These are phyloP conservation scores for Sceloporus tristichus DNA, from an alignment of 2,113 vertebrate species.

Conservation along the genomic window DNA sequence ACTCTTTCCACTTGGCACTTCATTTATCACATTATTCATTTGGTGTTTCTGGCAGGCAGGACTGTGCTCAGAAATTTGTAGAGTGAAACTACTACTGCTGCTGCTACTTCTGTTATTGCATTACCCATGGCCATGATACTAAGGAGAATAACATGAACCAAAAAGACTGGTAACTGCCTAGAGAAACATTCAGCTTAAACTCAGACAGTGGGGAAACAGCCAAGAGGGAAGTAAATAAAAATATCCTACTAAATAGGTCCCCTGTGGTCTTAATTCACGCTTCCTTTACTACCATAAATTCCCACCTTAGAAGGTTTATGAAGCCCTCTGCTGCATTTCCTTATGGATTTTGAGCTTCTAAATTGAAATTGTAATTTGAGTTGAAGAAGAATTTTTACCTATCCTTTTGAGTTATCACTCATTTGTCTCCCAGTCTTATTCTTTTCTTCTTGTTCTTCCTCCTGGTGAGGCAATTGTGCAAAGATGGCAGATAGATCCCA, in stretches of 20 bases:
- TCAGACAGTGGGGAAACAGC: background rate
- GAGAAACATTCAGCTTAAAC: background rate
- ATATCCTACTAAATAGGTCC: background rate
- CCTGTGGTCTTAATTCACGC: background rate
- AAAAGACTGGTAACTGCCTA: background rate
- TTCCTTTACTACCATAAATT: background rate
- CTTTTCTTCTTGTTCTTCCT: background rate
- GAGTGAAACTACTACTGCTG: background rate
- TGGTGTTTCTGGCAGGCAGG: conserved; percentile 10
- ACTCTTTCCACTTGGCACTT: conserved; percentile 15
- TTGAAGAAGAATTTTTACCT: background rate
- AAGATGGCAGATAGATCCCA: background rate
- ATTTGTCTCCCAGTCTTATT: background rate
- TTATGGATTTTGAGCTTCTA: background rate
- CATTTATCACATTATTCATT: conserved; percentile 18
- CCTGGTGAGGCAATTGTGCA: background rate
- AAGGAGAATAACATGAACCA: background rate
- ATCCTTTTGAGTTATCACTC: background rate
- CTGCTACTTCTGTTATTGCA: background rate
- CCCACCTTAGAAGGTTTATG: background rate
- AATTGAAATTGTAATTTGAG: background rate
- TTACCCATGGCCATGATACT: background rate
- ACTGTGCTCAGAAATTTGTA: background rate
- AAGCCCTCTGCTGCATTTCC: conserved; percentile 2
- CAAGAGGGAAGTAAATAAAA: background rate